Conservation (phyloP, 1,140 invertebrate species). For the Lasaia peninsularis region DNA sequence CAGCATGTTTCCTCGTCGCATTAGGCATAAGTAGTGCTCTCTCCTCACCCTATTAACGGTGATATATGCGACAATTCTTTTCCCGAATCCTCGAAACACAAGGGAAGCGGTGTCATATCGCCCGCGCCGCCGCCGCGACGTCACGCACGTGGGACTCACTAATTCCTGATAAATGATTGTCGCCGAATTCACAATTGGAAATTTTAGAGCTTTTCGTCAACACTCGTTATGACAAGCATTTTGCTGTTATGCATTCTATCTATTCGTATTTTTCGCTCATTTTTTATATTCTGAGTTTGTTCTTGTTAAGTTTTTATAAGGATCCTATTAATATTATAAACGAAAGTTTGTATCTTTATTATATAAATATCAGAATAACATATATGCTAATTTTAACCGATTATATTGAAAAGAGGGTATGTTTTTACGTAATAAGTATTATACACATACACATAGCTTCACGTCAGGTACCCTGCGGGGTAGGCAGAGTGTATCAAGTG, state of each 20-base stretch:
- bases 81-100: slow-evolving; percentile 65
- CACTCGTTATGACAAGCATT: neutral
- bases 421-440: too few relatives aligned
- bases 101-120: slow-evolving; percentile 65
- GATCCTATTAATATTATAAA: too few relatives aligned
- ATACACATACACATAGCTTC: too few relatives aligned
- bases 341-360: too few relatives aligned
- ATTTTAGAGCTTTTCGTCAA: slow-evolving; percentile 19
- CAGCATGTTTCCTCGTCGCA: slow-evolving; percentile 72
- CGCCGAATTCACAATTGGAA: slow-evolving; percentile 49
- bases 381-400: too few relatives aligned
- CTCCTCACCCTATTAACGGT: slow-evolving; percentile 74
- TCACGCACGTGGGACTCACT: slow-evolving; percentile 53
- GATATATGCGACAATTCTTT: slow-evolving; percentile 76
- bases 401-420: too few relatives aligned
- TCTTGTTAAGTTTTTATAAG: too few relatives aligned
- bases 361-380: too few relatives aligned
- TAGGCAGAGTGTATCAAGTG: too few relatives aligned
- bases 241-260: neutral
- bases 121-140: slow-evolving; percentile 47
- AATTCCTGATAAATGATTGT: slow-evolving; percentile 72
- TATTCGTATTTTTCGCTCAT: neutral
- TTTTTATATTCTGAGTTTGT: too few relatives aligned
- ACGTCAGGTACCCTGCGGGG: too few relatives aligned
- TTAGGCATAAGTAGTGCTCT: slow-evolving; percentile 76